Conservation (phyloP, 2,113 vertebrate species). For the Thermophis baileyi region DNA sequence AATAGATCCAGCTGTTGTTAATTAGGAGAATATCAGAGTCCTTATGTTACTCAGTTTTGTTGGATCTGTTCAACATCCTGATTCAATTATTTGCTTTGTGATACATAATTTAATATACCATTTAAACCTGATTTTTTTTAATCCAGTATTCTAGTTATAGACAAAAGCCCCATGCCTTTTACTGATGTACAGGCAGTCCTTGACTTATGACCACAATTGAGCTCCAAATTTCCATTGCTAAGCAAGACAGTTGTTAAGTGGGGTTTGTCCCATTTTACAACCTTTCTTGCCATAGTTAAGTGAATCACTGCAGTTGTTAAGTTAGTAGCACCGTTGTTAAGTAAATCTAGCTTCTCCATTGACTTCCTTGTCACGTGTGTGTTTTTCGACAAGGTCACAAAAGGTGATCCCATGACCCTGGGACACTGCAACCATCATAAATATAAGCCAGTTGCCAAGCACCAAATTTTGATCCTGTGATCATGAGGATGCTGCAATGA, state of each 20-base stretch:
- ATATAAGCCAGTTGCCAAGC: background rate
- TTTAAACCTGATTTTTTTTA: conserved; percentile 9
- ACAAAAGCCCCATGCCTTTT: background rate
- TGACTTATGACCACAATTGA: background rate
- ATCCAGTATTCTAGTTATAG: background rate
- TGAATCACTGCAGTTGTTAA: background rate
- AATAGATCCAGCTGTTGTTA: conserved; percentile 37
- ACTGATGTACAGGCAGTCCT: background rate
- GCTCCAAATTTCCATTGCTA: background rate
- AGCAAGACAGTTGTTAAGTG: background rate
- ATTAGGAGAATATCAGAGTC: conserved; percentile 23
- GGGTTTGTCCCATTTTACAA: background rate
- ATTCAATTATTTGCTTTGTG: conserved; percentile 25
- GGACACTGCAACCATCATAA: background rate
- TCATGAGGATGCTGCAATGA: background rate
- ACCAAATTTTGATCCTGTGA: background rate
- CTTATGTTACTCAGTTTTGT: conserved; percentile 24
- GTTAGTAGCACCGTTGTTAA: background rate
- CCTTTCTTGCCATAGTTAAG: background rate
- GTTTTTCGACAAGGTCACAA: too few relatives aligned
- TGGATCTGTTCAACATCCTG: conserved; percentile 3
- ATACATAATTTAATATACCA: conserved; percentile 21
- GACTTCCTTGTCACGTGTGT: too few relatives aligned
- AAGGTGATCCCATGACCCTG: background rate
- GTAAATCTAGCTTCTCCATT: background rate